Evolutionary conservation across 1,140 invertebrate species (phyloP).

Genomic region (Procambarus virginalis): DNA sequence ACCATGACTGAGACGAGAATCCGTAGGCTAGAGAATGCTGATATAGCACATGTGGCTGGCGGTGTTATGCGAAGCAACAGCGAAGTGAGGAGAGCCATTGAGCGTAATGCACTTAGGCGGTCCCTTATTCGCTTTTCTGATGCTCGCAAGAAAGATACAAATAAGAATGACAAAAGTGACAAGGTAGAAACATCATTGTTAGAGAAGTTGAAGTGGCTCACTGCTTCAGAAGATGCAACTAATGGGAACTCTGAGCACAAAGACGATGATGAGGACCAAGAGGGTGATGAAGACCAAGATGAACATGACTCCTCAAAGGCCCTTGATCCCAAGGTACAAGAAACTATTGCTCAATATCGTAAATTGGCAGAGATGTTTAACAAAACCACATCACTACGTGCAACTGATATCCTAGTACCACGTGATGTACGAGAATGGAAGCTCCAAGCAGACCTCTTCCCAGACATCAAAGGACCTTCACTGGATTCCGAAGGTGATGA

Average conservation of each 20-base stretch:
- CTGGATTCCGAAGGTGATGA: constrained; percentile 40
- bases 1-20: constrained; percentile 68
- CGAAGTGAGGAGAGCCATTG: constrained; percentile 76
- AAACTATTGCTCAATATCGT: constrained; percentile 58
- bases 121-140: constrained; percentile 80
- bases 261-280: constrained; percentile 35
- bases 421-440: constrained; percentile 71
- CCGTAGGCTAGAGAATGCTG: constrained; percentile 64
- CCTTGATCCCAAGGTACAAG: constrained; percentile 37
- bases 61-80: constrained; percentile 69
- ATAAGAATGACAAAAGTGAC: constrained; percentile 69
- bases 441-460: constrained; percentile 60
- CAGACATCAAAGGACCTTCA: constrained; percentile 11
- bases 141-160: constrained; percentile 69
- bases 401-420: constrained; percentile 67
- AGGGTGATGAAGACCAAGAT: constrained; percentile 32
- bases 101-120: constrained; percentile 82
- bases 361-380: constrained; percentile 69
- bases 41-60: constrained; percentile 67
- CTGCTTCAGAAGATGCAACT: constrained; percentile 65
- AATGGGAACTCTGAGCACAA: constrained; percentile 65
- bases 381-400: constrained; percentile 63
- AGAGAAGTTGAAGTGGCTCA: constrained; percentile 68
- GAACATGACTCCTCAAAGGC: constrained; percentile 1
- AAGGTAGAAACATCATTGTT: constrained; percentile 66